Conservation (phyloP, 1,140 invertebrate genomes). For the Wasmannia auropunctata region DNA sequence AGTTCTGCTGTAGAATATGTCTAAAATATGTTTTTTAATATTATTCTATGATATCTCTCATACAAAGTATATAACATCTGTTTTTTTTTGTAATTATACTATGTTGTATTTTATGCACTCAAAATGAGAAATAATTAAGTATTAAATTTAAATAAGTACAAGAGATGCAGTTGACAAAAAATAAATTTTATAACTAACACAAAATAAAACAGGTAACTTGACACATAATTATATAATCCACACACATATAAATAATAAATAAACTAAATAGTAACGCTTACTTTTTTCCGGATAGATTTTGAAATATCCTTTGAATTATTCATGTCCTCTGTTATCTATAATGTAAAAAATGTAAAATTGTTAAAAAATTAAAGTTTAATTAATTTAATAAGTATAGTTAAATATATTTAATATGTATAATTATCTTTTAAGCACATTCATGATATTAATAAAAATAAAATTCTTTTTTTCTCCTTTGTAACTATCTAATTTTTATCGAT, state of each 20-base stretch:
- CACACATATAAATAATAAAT: no score
- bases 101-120: not conserved
- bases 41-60: not conserved
- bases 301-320: slow-evolving; percentile 53
- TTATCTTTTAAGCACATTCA: not conserved
- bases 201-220: no score
- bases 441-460: not conserved
- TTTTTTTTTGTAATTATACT: not conserved
- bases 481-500: not conserved
- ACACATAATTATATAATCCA: no score
- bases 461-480: not conserved
- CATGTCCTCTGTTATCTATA: slow-evolving; percentile 46
- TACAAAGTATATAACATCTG: not conserved
- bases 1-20: slow-evolving; percentile 79
- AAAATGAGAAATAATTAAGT: no score
- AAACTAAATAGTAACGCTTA: slow-evolving; percentile 62
- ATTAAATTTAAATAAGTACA: no score
- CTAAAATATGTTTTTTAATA: slow-evolving; percentile 71
- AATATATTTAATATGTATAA: not conserved
- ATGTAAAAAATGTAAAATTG: not conserved
- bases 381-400: not conserved
- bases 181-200: no score
- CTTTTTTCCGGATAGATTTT: slow-evolving; percentile 69
- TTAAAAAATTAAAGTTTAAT: not conserved
- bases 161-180: no score